These are phyloP conservation scores for Anhinga rufa DNA, from an alignment of 2,113 vertebrate species.

Conservation along the genomic window DNA sequence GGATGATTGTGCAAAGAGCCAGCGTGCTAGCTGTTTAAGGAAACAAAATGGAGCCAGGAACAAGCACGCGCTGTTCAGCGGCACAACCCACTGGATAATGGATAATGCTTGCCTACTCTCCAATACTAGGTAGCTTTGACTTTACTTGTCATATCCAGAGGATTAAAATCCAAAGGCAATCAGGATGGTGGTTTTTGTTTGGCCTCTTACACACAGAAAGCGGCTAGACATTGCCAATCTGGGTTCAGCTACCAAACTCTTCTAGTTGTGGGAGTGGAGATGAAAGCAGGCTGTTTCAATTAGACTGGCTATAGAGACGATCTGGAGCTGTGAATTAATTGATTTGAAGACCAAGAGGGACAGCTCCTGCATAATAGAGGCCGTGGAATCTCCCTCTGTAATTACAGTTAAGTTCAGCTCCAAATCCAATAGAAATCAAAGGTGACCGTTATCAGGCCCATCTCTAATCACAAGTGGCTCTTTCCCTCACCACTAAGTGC, in stretches of 20 bases:
- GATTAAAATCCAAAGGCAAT: neutral
- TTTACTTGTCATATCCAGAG: slow-evolving; percentile 9
- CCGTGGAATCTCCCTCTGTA: slow-evolving; percentile 18
- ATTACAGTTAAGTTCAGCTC: slow-evolving; percentile 43
- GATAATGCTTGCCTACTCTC: neutral
- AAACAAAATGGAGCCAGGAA: slow-evolving; percentile 1
- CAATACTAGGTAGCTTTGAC: neutral
- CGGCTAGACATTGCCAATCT: neutral
- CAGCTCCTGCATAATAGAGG: slow-evolving; percentile 34
- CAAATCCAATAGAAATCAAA: slow-evolving; percentile 47
- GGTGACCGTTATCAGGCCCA: slow-evolving; percentile 6
- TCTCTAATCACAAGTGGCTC: slow-evolving; percentile 17
- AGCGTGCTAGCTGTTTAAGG: neutral
- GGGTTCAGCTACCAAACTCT: neutral
- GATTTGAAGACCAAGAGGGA: slow-evolving; percentile 47
- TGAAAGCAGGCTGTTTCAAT: slow-evolving; percentile 39
- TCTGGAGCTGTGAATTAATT: slow-evolving; percentile 49
- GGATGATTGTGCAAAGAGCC: neutral
- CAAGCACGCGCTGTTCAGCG: neutral
- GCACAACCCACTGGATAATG: neutral
- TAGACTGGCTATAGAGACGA: slow-evolving; percentile 10
- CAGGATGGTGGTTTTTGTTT: neutral
- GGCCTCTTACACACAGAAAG: neutral
- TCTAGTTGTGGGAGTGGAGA: neutral
- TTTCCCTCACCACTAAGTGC: neutral